A percentile compares a stretch with the other conserved stretches of the same genome.
phyloP scores from a whole-genome alignment of 1,140 invertebrate species.

The Heliconius hewitsoni region DNA sequence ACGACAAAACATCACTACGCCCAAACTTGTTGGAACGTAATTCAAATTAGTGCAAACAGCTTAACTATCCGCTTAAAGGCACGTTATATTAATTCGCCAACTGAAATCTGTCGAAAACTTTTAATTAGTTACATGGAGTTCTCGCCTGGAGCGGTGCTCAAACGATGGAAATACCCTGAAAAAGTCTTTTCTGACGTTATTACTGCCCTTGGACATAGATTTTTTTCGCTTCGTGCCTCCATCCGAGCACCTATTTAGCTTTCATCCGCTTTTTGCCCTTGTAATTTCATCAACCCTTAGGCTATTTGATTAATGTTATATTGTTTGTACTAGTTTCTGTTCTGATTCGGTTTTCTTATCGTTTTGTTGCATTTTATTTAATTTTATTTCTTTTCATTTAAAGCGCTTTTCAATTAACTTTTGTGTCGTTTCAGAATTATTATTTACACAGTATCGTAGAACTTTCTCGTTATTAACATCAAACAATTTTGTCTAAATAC shows the following conservation, averaged over 20 bases:
- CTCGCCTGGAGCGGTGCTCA: constrained; percentile 21
- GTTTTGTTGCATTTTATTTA: background rate
- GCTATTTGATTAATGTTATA: constrained; percentile 18
- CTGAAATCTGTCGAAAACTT: constrained; percentile 29
- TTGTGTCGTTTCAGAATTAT: background rate
- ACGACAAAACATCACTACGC: background rate
- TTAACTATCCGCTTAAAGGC: constrained; percentile 26
- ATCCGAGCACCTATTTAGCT: constrained; percentile 8
- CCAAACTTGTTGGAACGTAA: background rate
- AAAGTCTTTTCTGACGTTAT: constrained; percentile 15
- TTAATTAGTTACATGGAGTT: constrained; percentile 37
- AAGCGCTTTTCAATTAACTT: background rate
- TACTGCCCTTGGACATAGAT: constrained; percentile 18
- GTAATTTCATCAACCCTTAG: constrained; percentile 25
- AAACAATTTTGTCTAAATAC: constrained; percentile 6
- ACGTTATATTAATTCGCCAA: constrained; percentile 32
- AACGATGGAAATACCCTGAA: constrained; percentile 27
- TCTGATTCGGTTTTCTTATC: constrained; percentile 4
- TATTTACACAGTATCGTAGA: background rate
- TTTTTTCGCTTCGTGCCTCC: constrained; percentile 15
- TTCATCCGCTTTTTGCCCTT: constrained; percentile 27
- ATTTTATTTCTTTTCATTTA: background rate
- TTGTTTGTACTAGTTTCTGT: constrained; percentile 7
- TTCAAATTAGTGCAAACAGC: constrained; percentile 17
- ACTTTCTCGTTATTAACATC: background rate